These are phyloP conservation scores for Lepidurus apus DNA, from an alignment of 1,140 invertebrate species.

Conservation along the genomic window DNA sequence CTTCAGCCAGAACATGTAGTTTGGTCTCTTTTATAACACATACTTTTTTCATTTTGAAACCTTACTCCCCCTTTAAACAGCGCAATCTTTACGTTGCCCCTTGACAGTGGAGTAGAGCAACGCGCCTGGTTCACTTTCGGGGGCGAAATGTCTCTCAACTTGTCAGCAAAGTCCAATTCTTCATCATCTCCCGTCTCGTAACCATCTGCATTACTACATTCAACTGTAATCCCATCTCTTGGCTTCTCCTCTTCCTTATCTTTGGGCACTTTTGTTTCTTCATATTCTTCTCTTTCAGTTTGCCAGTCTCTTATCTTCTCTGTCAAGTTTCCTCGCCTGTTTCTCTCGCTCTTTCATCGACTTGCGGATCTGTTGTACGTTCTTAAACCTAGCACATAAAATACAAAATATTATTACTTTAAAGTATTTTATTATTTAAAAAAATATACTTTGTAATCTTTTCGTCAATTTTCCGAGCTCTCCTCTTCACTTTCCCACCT, in stretches of 20 bases:
- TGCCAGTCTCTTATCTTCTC: neutral
- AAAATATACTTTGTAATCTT: neutral
- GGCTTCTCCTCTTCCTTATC: neutral
- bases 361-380: neutral
- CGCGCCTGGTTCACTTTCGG: neutral
- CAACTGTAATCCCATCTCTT: neutral
- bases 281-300: neutral
- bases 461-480: neutral
- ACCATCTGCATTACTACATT: neutral
- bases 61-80: too few relatives aligned
- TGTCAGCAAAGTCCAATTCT: neutral
- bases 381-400: neutral
- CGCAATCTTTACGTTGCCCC: neutral
- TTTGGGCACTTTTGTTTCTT: neutral
- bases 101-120: neutral
- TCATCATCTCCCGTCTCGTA: neutral
- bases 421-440: too few relatives aligned
- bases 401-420: too few relatives aligned
- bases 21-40: too few relatives aligned
- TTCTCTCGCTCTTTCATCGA: neutral
- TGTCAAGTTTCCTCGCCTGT: neutral
- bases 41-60: too few relatives aligned
- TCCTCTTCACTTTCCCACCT: neutral
- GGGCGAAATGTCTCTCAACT: neutral
- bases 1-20: too few relatives aligned